These are phyloP conservation scores for Drosophila subobscura DNA, from an alignment of 1,140 invertebrate species.

Conservation along the genomic window DNA sequence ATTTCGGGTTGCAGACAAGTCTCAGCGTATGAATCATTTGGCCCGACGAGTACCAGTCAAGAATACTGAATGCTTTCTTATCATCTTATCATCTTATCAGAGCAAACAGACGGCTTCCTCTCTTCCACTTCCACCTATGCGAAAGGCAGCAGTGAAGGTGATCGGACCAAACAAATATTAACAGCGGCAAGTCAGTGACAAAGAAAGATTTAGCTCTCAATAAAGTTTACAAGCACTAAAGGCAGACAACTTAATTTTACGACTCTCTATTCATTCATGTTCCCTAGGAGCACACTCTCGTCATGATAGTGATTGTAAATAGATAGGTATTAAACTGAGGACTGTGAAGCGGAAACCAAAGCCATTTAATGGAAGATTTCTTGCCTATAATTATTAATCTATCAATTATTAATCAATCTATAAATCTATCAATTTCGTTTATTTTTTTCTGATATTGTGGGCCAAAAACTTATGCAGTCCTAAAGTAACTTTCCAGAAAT, in stretches of 20 bases:
- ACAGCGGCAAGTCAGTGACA: neutral
- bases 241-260: conserved; percentile 9
- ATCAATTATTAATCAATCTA: too few relatives aligned
- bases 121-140: conserved; percentile 5
- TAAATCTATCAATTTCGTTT: too few relatives aligned
- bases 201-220: conserved; percentile 2
- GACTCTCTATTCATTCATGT: neutral
- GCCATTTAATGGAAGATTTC: too few relatives aligned
- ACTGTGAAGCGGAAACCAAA: too few relatives aligned
- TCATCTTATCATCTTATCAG: conserved; percentile 38
- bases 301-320: neutral
- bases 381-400: too few relatives aligned
- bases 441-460: too few relatives aligned
- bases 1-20: too few relatives aligned
- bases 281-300: neutral
- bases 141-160: neutral
- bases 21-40: too few relatives aligned
- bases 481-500: too few relatives aligned
- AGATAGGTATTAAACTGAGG: too few relatives aligned
- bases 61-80: conserved; percentile 2
- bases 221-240: conserved; percentile 4
- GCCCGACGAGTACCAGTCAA: too few relatives aligned
- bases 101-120: conserved; percentile 3
- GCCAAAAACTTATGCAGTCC: too few relatives aligned
- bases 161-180: neutral